phyloP scores from a whole-genome alignment of 2,113 vertebrate genomes.

The Tragelaphus scriptus region DNA sequence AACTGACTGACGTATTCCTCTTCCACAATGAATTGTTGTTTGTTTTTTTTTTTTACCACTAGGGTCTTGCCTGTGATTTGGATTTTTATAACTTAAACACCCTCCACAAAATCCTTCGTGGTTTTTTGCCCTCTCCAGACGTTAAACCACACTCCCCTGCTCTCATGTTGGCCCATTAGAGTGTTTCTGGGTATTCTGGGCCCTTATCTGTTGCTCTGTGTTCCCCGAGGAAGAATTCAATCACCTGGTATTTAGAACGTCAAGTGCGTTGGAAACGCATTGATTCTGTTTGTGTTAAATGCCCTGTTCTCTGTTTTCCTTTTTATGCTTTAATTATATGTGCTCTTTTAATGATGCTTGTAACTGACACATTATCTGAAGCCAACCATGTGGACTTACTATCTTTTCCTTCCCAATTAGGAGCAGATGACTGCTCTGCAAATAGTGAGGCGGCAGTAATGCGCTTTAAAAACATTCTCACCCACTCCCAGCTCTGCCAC shows the following conservation, averaged over 20 bases:
- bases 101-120: fast-evolving
- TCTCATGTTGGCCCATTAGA: background rate
- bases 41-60: background rate
- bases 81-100: background rate
- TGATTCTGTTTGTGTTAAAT: background rate
- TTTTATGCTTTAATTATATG: slow-evolving; percentile 52
- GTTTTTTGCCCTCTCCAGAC: background rate
- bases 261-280: background rate
- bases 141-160: background rate
- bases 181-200: background rate
- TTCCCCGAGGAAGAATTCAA: background rate
- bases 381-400: background rate
- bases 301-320: background rate
- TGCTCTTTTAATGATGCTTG: slow-evolving; percentile 22
- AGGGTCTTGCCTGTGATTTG: background rate
- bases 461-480: background rate
- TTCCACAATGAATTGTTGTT: too few relatives aligned
- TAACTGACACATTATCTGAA: background rate
- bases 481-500: background rate
- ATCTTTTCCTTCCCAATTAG: background rate
- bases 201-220: background rate
- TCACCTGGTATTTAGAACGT: background rate
- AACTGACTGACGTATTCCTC: background rate
- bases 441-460: background rate
- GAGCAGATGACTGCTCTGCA: background rate